Percentiles rank a stretch among this genome's conserved stretches.
phyloP scores from a whole-genome alignment of 2,888 invertebrate species.

The Antheraea yamamai region DNA sequence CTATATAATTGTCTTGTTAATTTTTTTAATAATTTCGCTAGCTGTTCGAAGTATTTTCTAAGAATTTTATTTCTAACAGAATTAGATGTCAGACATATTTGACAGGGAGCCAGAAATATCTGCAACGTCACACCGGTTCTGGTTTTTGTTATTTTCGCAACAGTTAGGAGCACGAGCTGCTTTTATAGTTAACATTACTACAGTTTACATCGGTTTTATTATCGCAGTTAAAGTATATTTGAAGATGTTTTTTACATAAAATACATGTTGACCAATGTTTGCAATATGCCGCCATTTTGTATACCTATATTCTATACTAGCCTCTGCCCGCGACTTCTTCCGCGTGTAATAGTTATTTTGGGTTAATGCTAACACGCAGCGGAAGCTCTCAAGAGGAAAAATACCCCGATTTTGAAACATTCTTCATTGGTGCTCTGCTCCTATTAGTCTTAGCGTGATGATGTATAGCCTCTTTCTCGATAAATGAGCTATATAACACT shows the following conservation, averaged over 20 bases:
- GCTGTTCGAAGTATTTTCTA: constrained; percentile 50
- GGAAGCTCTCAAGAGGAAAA: too few relatives aligned
- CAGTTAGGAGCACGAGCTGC: constrained; percentile 38
- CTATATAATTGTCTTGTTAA: too few relatives aligned
- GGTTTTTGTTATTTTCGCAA: constrained; percentile 56
- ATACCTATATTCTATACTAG: too few relatives aligned
- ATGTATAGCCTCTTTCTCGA: too few relatives aligned
- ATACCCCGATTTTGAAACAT: too few relatives aligned
- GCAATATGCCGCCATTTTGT: too few relatives aligned
- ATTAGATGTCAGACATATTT: constrained; percentile 56
- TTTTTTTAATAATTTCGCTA: constrained; percentile 27
- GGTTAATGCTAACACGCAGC: too few relatives aligned
- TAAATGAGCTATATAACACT: too few relatives aligned
- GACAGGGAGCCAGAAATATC: constrained; percentile 66
- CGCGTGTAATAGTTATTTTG: too few relatives aligned
- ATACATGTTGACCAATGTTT: not conserved
- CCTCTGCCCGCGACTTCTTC: too few relatives aligned
- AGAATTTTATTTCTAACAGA: constrained; percentile 60
- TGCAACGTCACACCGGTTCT: constrained; percentile 43
- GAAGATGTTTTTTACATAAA: constrained; percentile 25
- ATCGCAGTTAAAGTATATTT: constrained; percentile 34
- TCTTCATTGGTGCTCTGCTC: too few relatives aligned
- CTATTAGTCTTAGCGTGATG: too few relatives aligned
- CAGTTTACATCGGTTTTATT: constrained; percentile 43
- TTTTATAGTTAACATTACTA: constrained; percentile 32